Evolutionary conservation across 2,797 vertebrate genomes (phyloP), one percentile per base, ranked within the genome.

Genomic region (Alectoris magna): DNA sequence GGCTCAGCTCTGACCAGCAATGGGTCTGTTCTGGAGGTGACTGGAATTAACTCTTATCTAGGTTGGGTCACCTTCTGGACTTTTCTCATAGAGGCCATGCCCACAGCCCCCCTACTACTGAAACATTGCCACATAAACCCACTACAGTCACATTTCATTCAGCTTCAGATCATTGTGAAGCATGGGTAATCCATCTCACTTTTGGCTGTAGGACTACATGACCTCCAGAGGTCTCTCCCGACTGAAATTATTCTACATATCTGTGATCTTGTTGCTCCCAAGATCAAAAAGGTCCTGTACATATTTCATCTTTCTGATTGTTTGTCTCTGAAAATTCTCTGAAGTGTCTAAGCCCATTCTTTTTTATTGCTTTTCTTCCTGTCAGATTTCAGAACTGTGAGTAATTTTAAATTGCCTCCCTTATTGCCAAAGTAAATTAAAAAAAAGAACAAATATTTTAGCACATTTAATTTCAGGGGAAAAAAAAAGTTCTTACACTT

Each of bases 171-270:
- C 11, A 7, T 6, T 78, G 7, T 21, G 17, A 75, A 68, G 2
- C 1, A 4, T 7, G 78, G 18, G n/a, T 27, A 73, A 59, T 13
- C 0, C 6, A 9, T 67, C 48, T 41, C 0, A 8, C 13, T 34
- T 49, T 71, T 23, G 1, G 1, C 15, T 46, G 10, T 41, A 46
- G 17, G 23, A 26, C 15, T 27, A 19, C 8, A 10, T 31, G 15
- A 48, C 8, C 19, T 38, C 4, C 34, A 78, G 22, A 58, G 4
- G 6, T 8, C 80, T 86, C 14, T 71, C 77, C 26, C 5, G 34
- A 62, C 3, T 7, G 36, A 41, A 58, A 27, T 51, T 43, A 14
- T 23, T 46, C 3, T 38, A 39, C 14, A 29, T 9, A 22, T 51
- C 34, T 21, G 14, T 69, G 17, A 67, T 29, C 9, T 41, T 51